Base-by-base conservation (phyloP, 2,888 invertebrate genomes). In the Beris chalybata region DNA sequence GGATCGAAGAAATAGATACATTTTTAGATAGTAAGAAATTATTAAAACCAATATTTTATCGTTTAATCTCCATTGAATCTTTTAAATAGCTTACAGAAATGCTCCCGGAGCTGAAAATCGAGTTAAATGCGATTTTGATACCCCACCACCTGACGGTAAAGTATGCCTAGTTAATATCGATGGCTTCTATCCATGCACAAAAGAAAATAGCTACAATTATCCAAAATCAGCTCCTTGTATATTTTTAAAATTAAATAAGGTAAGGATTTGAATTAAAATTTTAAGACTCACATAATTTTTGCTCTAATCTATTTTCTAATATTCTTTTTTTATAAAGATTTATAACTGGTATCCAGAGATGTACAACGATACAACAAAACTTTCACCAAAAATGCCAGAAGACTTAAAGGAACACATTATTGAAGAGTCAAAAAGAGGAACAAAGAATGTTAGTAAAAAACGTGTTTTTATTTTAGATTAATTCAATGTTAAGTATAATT, bases 221-320 rank as follows among this genome's bases (percentile, higher is more conserved):
- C 88, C 89, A 72, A 85, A 86, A 72, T 92, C 91, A 67, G 89
- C 90, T 66, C 98, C 98, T 13, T 99, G 99, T 81, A 91, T 99
- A 78, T 91, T 97, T 83, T 87, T 99, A 73, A 98, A 98, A 81
- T 84, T 99, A 74, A 99, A 99, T 82, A 95, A 93, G 89, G 95
- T 95, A 81, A 74, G 74, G 68, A 1, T 38, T 38, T 38, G 38
- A 3, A 38, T 54, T 15, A 31, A 48, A 48, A 3, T 38, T 38
- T 38, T 38, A 7, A 38, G 9, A 38, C 38, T 22, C 5, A 4
- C 38, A 38, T 38, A 1, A 38, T 38, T 38, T 38, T 38, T 3
- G 38, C 5, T 5, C 3, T 38, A 38, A 38, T 38, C 38, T 38
- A 9, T 38, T 9, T 38, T 7, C 38, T 1, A 38, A 38, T 38